Percentiles rank a stretch among this genome's conserved stretches.
Conservation (phyloP, 2,888 invertebrate genomes). For the Dastarcus helophoroides region DNA sequence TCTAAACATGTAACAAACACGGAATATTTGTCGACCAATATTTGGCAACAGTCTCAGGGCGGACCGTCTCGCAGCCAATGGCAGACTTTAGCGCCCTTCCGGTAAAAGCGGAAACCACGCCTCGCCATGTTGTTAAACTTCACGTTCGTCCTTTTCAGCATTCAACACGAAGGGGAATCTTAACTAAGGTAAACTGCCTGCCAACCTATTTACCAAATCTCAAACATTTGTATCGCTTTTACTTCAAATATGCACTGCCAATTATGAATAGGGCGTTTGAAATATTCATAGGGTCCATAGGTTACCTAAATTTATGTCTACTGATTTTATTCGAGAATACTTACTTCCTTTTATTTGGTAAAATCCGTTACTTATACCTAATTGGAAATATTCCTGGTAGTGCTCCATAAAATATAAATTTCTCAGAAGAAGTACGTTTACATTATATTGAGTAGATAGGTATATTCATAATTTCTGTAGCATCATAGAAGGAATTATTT, state of each 20-base stretch:
- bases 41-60: constrained; percentile 38
- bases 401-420: too few species aligned
- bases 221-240: constrained; percentile 12
- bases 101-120: constrained; percentile 31
- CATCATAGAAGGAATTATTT: neutral
- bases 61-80: constrained; percentile 31
- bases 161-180: constrained; percentile 9
- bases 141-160: constrained; percentile 11
- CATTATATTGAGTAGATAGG: neutral
- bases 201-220: constrained; percentile 13
- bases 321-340: too few species aligned
- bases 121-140: constrained; percentile 38
- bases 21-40: constrained; percentile 41
- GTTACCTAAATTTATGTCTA: too few species aligned
- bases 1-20: constrained; percentile 41
- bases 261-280: too few species aligned
- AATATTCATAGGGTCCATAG: constrained; percentile 12
- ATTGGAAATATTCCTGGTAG: neutral
- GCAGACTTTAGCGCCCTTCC: constrained; percentile 26
- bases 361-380: neutral
- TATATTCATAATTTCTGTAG: neutral
- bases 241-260: too few species aligned
- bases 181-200: constrained; percentile 11
- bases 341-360: neutral
- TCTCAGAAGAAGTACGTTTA: too few species aligned